phyloP scores from a whole-genome alignment of 1,140 invertebrate genomes.

The Ylistrum balloti region DNA sequence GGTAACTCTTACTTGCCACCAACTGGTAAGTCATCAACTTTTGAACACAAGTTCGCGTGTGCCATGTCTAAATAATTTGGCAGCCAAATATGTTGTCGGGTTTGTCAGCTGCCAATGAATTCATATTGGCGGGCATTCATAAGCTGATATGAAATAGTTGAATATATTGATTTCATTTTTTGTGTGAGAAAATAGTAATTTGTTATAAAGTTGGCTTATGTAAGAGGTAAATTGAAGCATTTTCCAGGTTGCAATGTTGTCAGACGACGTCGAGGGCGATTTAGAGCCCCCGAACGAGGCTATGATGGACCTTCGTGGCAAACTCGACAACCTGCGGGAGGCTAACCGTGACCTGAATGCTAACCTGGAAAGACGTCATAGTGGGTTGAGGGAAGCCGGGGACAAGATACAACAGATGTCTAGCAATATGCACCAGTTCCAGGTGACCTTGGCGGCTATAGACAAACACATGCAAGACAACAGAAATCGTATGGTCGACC shows the following conservation, averaged over 20 bases:
- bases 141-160: too few species aligned
- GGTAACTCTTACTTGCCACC: not conserved
- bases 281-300: not conserved
- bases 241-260: not conserved
- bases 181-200: too few species aligned
- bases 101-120: not conserved
- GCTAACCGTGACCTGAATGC: not conserved
- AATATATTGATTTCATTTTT: too few species aligned
- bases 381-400: not conserved
- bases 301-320: slow-evolving; percentile 16
- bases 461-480: not conserved
- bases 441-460: not conserved
- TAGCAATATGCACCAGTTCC: not conserved
- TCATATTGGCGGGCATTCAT: not conserved
- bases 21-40: not conserved
- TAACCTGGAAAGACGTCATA: not conserved
- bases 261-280: not conserved
- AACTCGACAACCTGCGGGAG: not conserved
- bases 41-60: not conserved
- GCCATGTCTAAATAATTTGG: not conserved
- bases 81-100: not conserved
- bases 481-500: not conserved
- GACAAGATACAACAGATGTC: slow-evolving; percentile 17
- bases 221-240: not conserved
- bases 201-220: too few species aligned